phyloP scores from a whole-genome alignment of 2,113 vertebrate genomes.

The Ursus arctos region DNA sequence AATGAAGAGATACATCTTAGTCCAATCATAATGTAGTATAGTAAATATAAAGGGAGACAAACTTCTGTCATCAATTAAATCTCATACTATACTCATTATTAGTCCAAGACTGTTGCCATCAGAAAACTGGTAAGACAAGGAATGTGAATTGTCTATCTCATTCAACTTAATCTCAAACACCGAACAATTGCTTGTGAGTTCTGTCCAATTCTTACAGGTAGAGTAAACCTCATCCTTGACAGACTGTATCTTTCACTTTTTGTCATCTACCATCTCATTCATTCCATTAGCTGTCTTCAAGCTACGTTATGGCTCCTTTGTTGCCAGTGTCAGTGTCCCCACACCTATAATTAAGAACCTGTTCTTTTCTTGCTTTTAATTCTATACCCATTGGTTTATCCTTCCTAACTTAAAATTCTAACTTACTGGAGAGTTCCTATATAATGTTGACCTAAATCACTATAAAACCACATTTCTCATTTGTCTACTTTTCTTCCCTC shows the following conservation, averaged over 20 bases:
- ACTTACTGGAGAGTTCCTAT: neutral
- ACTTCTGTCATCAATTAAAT: neutral
- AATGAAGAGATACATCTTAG: neutral
- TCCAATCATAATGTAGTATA: neutral
- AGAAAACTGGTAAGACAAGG: neutral
- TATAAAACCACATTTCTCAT: neutral
- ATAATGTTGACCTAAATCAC: neutral
- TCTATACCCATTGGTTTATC: neutral
- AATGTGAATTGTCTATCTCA: neutral
- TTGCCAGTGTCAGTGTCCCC: neutral
- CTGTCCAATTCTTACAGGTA: neutral
- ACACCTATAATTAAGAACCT: neutral
- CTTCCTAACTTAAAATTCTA: neutral
- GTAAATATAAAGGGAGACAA: neutral
- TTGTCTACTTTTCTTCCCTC: neutral
- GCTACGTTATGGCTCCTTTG: too few relatives aligned
- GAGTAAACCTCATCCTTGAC: neutral
- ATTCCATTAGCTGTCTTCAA: neutral
- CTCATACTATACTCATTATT: neutral
- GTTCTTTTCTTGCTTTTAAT: neutral
- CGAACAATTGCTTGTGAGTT: neutral
- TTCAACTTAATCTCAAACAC: neutral
- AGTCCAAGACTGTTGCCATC: neutral
- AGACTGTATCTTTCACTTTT: neutral
- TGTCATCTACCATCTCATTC: neutral